phyloP scores from a whole-genome alignment of 2,113 vertebrate genomes.

The Alexandromys fortis region DNA sequence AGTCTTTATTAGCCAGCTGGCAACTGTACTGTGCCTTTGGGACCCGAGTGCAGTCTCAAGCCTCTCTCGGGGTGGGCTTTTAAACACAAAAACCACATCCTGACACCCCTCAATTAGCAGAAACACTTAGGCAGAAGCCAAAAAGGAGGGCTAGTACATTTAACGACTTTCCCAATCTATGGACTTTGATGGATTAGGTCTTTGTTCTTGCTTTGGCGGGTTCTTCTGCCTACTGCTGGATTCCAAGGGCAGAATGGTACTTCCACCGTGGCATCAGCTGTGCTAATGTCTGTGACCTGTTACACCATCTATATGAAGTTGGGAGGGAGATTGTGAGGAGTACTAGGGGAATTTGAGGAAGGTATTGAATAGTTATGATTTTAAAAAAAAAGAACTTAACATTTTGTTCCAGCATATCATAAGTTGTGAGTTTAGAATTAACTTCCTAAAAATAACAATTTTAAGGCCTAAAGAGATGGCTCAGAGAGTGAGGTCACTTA shows the following conservation, averaged over 20 bases:
- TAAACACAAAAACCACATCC: not conserved
- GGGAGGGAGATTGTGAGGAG: not conserved
- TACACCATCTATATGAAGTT: not conserved
- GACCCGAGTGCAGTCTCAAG: not conserved
- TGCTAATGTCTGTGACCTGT: not conserved
- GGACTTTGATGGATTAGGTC: not conserved
- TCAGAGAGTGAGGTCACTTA: not conserved
- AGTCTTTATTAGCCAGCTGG: not conserved
- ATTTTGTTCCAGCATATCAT: not conserved
- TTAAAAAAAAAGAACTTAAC: not conserved
- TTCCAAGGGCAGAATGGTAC: not conserved
- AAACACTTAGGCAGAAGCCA: not conserved
- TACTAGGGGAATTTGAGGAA: not conserved
- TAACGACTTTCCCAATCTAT: not conserved
- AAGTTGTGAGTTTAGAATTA: conserved; percentile 28
- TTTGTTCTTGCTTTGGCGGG: not conserved
- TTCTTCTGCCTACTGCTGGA: not conserved
- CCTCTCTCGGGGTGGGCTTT: not conserved
- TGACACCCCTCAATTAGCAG: not conserved
- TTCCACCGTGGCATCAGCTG: no score
- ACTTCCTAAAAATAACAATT: not conserved
- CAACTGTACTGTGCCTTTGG: not conserved
- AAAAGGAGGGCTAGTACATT: not conserved
- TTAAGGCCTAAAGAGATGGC: not conserved
- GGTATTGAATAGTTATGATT: not conserved